A percentile compares a stretch with the other conserved stretches of the same genome.
Evolutionary conservation across 2,888 invertebrate genomes (phyloP).

Genomic region (Amphipyra berbera): DNA sequence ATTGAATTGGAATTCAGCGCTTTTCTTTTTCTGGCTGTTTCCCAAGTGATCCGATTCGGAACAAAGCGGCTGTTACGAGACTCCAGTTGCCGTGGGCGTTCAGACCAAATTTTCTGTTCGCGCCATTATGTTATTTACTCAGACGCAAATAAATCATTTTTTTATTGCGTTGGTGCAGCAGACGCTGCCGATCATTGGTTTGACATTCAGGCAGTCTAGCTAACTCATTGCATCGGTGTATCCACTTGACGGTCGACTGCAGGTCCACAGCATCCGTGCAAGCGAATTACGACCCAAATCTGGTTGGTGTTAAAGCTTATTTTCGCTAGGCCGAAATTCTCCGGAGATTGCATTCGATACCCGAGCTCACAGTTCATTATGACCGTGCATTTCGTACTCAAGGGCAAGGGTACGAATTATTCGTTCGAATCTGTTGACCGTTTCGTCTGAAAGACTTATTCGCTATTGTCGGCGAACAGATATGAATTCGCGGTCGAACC

Average conservation of each 20-base stretch:
- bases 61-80: slow-evolving; percentile 46
- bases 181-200: slow-evolving; percentile 87
- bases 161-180: slow-evolving; percentile 85
- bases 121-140: slow-evolving; percentile 84
- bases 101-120: slow-evolving; percentile 69
- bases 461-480: slow-evolving; percentile 65
- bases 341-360: slow-evolving; percentile 75
- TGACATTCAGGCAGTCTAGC: slow-evolving; percentile 89
- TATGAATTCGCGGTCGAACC: slow-evolving; percentile 71
- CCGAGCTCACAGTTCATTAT: slow-evolving; percentile 75
- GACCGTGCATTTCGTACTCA: slow-evolving; percentile 84
- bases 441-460: slow-evolving; percentile 71
- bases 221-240: slow-evolving; percentile 82
- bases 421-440: slow-evolving; percentile 77
- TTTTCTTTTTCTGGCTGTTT: slow-evolving; percentile 57
- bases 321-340: slow-evolving; percentile 50
- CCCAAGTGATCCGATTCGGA: slow-evolving; percentile 61
- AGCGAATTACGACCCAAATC: slow-evolving; percentile 63
- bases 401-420: slow-evolving; percentile 85
- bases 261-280: slow-evolving; percentile 44
- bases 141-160: slow-evolving; percentile 87
- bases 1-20: slow-evolving; percentile 49
- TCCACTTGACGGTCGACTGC: slow-evolving; percentile 70
- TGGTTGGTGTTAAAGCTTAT: slow-evolving; percentile 47
- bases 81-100: slow-evolving; percentile 55